phyloP scores from a whole-genome alignment of 2,888 invertebrate genomes.

The Xylocampa areola region DNA sequence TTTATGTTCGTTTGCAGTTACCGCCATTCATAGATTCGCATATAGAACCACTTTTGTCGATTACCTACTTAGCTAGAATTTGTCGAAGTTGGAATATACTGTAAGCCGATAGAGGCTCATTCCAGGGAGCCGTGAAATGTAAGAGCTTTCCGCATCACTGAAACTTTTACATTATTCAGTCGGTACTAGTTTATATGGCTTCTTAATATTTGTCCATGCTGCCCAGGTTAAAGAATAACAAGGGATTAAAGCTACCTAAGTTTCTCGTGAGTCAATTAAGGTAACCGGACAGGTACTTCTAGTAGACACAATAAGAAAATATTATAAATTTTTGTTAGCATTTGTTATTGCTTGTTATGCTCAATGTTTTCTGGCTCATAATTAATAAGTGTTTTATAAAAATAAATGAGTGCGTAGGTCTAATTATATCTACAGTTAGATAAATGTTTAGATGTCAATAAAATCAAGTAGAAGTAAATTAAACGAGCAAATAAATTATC shows the following conservation, averaged over 20 bases:
- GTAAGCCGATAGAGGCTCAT: conserved; percentile 10
- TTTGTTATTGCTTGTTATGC: too few relatives aligned
- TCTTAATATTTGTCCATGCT: conserved; percentile 6
- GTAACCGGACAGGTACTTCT: too few relatives aligned
- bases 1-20: conserved; percentile 82
- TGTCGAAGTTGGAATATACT: conserved; percentile 29
- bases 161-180: conserved; percentile 20
- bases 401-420: too few relatives aligned
- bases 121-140: conserved; percentile 16
- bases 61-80: conserved; percentile 60
- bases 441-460: not conserved
- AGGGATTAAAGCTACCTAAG: not conserved
- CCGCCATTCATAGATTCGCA: conserved; percentile 74
- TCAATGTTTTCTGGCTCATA: too few relatives aligned
- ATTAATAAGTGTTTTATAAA: too few relatives aligned
- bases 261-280: too few relatives aligned
- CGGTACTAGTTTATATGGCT: conserved; percentile 8
- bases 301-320: too few relatives aligned
- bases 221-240: not conserved
- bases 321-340: too few relatives aligned
- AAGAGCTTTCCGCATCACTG: conserved; percentile 12
- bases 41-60: conserved; percentile 65
- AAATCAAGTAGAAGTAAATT: not conserved
- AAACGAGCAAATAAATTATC: not conserved
- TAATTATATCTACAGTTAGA: too few relatives aligned